phyloP scores from a whole-genome alignment of 2,113 vertebrate genomes.

The Empidonax traillii region DNA sequence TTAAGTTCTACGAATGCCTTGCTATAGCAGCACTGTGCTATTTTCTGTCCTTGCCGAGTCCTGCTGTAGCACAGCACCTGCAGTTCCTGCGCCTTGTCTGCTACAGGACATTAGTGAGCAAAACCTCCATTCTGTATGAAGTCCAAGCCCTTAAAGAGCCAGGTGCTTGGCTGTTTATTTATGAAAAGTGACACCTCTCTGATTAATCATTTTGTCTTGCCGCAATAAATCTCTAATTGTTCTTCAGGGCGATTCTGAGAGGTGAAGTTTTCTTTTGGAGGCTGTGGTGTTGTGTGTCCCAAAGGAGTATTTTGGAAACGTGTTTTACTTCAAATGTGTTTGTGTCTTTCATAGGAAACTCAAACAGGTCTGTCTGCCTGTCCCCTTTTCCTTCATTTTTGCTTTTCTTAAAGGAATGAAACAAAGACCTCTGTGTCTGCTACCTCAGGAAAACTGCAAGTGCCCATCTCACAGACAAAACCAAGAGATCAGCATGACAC shows the following conservation, averaged over 20 bases:
- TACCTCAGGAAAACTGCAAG: slow-evolving; percentile 68
- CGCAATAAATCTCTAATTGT: neutral
- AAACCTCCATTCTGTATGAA: neutral
- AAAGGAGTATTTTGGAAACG: neutral
- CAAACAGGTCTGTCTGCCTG: neutral
- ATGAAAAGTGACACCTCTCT: neutral
- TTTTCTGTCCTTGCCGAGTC: neutral
- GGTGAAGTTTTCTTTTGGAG: neutral
- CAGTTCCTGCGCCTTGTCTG: neutral
- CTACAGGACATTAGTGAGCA: neutral
- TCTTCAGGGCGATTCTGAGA: neutral
- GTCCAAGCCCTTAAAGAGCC: neutral
- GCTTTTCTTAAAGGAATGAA: slow-evolving; percentile 1
- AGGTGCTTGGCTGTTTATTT: neutral
- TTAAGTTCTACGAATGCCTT: neutral
- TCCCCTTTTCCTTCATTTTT: neutral
- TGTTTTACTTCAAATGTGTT: neutral
- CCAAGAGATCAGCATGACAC: neutral
- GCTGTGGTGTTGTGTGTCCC: neutral
- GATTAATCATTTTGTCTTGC: neutral
- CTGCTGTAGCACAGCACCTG: neutral
- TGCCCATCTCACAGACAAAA: slow-evolving; percentile 6
- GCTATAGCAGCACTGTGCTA: neutral
- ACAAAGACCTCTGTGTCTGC: slow-evolving; percentile 16
- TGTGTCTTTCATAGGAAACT: neutral